Percentiles rank a stretch among this genome's conserved stretches.
These are phyloP conservation scores for Unio pictorum DNA, from an alignment of 2,888 invertebrate genomes.

Conservation along the genomic window DNA sequence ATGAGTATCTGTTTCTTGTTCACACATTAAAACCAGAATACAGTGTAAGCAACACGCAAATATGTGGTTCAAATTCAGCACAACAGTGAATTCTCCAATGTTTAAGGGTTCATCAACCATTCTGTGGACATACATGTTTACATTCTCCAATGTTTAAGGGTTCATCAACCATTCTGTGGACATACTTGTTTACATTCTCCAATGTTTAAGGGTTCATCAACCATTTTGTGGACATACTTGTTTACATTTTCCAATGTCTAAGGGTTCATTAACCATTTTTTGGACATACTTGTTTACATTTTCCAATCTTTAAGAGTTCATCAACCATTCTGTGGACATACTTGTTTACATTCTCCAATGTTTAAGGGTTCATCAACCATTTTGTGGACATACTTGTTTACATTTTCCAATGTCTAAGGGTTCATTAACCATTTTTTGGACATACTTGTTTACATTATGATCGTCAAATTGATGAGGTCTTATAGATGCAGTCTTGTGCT, in stretches of 20 bases:
- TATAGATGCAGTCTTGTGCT: conserved; percentile 4
- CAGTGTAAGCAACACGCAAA: conserved; percentile 17
- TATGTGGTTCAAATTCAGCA: conserved; percentile 10
- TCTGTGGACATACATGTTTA: conserved; percentile 14
- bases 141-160: neutral
- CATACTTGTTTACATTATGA: conserved; percentile 15
- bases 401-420: neutral
- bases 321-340: conserved; percentile 9
- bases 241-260: conserved; percentile 3
- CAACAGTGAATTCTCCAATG: neutral
- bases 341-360: conserved; percentile 10
- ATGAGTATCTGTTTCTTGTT: conserved; percentile 10
- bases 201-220: too few relatives aligned
- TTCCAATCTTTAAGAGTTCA: too few relatives aligned
- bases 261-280: neutral
- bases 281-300: conserved; percentile 18
- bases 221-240: conserved; percentile 14
- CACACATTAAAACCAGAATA: conserved; percentile 12
- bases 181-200: conserved; percentile 13
- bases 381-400: conserved; percentile 15
- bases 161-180: conserved; percentile 5
- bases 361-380: neutral
- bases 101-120: conserved; percentile 10
- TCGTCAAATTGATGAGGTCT: conserved; percentile 14
- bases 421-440: conserved; percentile 6